A percentile compares a stretch with the other conserved stretches of the same genome.
phyloP scores from a whole-genome alignment of 2,888 invertebrate genomes.

The Junonia oenone region DNA sequence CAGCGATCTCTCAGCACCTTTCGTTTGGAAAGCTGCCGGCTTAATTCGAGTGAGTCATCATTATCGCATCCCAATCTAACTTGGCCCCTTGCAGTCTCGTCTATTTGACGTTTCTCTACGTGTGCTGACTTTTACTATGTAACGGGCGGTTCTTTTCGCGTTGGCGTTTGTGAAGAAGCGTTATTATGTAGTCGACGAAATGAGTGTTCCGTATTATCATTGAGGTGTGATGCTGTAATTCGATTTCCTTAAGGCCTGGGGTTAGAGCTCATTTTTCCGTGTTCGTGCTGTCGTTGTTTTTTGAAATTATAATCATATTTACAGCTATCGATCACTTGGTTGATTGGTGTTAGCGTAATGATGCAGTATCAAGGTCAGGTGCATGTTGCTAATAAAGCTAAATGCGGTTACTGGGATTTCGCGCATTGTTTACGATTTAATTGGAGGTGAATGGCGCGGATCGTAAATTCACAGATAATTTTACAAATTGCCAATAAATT shows the following conservation, averaged over 20 bases:
- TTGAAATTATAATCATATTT: conserved; percentile 44
- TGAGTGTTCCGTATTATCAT: neutral
- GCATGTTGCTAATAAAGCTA: conserved; percentile 45
- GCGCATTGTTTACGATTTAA: conserved; percentile 31
- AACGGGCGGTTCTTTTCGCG: neutral
- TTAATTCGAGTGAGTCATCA: conserved; percentile 66
- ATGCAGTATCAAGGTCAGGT: conserved; percentile 63
- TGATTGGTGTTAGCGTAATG: conserved; percentile 59
- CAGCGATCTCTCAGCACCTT: conserved; percentile 70
- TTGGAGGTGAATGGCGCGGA: conserved; percentile 18
- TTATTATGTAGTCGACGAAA: conserved; percentile 1
- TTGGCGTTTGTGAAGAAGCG: neutral
- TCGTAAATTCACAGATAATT: conserved; percentile 31
- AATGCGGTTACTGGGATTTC: conserved; percentile 40
- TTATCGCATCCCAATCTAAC: conserved; percentile 39
- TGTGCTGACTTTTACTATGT: neutral
- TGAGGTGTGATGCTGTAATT: neutral
- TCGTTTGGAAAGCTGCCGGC: conserved; percentile 73
- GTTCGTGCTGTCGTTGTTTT: conserved; percentile 32
- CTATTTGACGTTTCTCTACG: neutral
- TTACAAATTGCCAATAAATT: conserved; percentile 22
- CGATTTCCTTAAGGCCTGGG: neutral
- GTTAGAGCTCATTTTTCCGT: neutral
- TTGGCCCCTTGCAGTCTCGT: conserved; percentile 21
- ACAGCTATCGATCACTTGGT: conserved; percentile 43